Evolutionary conservation across 2,888 invertebrate genomes (phyloP).

Genomic region (Dasysyrphus albostriatus): DNA sequence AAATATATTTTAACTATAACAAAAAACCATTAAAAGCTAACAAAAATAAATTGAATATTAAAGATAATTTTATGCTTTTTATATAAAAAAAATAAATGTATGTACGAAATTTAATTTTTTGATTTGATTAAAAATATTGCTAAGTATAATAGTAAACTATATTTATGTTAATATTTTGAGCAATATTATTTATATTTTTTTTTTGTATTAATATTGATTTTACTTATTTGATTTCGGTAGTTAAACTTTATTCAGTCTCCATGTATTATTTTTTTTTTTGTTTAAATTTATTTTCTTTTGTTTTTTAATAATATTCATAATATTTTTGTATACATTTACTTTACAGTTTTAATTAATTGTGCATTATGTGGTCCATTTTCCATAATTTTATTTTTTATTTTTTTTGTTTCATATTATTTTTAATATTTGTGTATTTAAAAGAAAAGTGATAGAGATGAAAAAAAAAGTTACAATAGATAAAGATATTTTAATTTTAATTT

Average conservation of each 20-base stretch:
- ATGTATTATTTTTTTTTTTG: slow-evolving; percentile 46
- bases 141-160: slow-evolving; percentile 20
- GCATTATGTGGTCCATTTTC: slow-evolving; percentile 34
- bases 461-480: background rate
- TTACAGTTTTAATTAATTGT: slow-evolving; percentile 45
- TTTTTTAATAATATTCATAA: slow-evolving; percentile 40
- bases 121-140: background rate
- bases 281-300: slow-evolving; percentile 25
- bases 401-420: background rate
- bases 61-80: background rate
- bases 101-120: background rate
- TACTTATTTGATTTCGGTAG: slow-evolving; percentile 62
- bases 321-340: slow-evolving; percentile 33
- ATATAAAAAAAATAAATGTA: background rate
- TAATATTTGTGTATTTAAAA: background rate
- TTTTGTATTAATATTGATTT: slow-evolving; percentile 29
- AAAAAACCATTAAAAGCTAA: background rate
- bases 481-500: background rate
- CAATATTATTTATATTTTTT: slow-evolving; percentile 10
- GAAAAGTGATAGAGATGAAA: background rate
- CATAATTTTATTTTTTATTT: slow-evolving; percentile 18
- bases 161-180: slow-evolving; percentile 29
- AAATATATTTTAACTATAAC: slow-evolving; percentile 7
- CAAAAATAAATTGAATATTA: background rate
- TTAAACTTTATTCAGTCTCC: slow-evolving; percentile 74